Conservation (phyloP, 2,888 invertebrate genomes). For the Drosophila formosana region DNA sequence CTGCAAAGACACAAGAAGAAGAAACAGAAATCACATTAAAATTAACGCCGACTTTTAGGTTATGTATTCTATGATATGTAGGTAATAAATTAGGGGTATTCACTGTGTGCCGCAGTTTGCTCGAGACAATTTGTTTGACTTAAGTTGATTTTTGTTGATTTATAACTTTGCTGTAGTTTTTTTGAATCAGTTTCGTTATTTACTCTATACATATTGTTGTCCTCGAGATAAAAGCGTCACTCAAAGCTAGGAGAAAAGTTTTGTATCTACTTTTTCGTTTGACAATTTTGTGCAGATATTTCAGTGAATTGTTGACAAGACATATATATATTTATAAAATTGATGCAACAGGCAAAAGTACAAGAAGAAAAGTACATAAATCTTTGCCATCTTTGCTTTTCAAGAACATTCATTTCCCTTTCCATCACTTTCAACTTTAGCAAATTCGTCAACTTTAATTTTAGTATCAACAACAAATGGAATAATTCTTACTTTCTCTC, state of each 20-base stretch:
- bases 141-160: conserved; percentile 2
- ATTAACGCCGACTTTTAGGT: conserved; percentile 8
- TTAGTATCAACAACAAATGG: conserved; percentile 5
- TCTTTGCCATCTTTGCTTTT: not conserved
- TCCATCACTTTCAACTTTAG: not conserved
- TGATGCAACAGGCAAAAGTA: no score
- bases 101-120: not conserved
- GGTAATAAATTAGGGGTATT: conserved; percentile 19
- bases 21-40: conserved; percentile 16
- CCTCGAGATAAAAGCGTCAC: conserved; percentile 2
- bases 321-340: no score
- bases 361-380: no score
- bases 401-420: not conserved
- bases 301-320: no score
- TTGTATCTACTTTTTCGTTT: not conserved
- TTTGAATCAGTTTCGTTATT: conserved; percentile 2
- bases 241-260: not conserved
- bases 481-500: not conserved
- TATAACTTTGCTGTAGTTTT: conserved; percentile 5
- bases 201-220: conserved; percentile 1
- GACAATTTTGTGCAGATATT: not conserved
- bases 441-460: conserved; percentile 30
- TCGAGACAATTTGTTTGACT: not conserved
- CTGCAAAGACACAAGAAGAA: conserved; percentile 48
- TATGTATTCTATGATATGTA: not conserved